A percentile compares a stretch with the other conserved stretches of the same genome.
Conservation (phyloP, 2,113 vertebrate species). For the Prionailurus viverrinus region DNA sequence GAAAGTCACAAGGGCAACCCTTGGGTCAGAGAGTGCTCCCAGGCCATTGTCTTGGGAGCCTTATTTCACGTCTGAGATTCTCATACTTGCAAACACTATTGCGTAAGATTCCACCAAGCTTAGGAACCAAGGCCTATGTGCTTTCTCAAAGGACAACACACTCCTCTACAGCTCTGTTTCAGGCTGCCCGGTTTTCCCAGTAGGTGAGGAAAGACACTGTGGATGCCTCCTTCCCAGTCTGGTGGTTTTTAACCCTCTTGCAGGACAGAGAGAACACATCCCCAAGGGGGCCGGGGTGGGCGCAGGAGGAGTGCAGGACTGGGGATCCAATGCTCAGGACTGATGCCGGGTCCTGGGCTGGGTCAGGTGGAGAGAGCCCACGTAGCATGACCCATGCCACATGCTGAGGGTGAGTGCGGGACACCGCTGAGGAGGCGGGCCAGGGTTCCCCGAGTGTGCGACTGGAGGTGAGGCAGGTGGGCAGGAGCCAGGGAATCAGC, state of each 20-base stretch:
- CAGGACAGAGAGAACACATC: neutral
- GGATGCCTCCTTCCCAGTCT: neutral
- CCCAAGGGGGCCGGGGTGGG: neutral
- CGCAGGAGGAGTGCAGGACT: neutral
- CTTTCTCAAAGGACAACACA: neutral
- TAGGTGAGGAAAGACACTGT: neutral
- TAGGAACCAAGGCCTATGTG: neutral
- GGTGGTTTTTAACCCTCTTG: neutral
- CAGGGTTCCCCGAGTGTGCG: fast-evolving
- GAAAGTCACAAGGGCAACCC: neutral
- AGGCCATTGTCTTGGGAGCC: neutral
- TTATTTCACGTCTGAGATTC: neutral
- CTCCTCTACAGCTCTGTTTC: neutral
- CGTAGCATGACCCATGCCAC: neutral
- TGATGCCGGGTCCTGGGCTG: neutral
- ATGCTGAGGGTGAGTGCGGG: neutral
- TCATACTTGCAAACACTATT: neutral
- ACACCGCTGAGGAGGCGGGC: neutral
- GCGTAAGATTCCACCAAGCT: neutral
- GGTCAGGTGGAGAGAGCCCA: neutral
- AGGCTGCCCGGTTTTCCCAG: neutral
- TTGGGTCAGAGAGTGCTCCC: neutral
- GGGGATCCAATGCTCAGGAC: neutral
- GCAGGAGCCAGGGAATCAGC: neutral
- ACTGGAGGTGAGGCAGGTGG: neutral